Evolutionary conservation across 2,888 invertebrate species (phyloP).

Genomic region (Adineta ricciae): DNA sequence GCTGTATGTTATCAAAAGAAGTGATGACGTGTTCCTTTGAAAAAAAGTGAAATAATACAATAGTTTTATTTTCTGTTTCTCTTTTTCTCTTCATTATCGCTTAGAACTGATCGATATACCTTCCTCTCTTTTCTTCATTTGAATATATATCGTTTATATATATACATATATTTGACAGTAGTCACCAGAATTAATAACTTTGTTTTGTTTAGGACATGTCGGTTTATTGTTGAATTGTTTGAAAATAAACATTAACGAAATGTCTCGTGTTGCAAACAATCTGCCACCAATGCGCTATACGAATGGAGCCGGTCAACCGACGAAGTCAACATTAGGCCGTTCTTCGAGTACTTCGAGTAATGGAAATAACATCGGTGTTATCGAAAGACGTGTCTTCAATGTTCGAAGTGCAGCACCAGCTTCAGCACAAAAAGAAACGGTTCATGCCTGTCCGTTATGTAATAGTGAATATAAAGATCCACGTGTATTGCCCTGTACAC

Average conservation of each 20-base stretch:
- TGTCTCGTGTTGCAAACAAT: constrained; percentile 17
- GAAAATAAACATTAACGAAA: neutral
- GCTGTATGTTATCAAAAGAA: neutral
- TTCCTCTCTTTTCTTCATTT: neutral
- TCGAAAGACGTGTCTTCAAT: neutral
- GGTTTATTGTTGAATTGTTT: neutral
- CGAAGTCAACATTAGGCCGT: neutral
- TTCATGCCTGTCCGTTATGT: constrained; percentile 19
- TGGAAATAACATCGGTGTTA: neutral
- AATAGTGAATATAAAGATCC: constrained; percentile 21
- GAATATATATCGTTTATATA: neutral
- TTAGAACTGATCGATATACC: neutral
- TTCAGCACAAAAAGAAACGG: neutral
- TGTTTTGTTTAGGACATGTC: neutral
- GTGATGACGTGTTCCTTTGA: neutral
- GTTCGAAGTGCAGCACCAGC: neutral
- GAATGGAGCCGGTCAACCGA: neutral
- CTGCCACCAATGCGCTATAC: neutral
- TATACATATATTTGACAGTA: neutral
- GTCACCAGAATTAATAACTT: neutral
- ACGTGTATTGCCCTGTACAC: constrained; percentile 14
- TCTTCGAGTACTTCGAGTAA: neutral
- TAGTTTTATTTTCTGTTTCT: neutral
- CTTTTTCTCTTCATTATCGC: neutral
- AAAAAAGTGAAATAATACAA: neutral